A percentile compares a stretch with the other conserved stretches of the same genome.
Conservation (phyloP, 2,888 invertebrate genomes). For the Drosophila barbarae region DNA sequence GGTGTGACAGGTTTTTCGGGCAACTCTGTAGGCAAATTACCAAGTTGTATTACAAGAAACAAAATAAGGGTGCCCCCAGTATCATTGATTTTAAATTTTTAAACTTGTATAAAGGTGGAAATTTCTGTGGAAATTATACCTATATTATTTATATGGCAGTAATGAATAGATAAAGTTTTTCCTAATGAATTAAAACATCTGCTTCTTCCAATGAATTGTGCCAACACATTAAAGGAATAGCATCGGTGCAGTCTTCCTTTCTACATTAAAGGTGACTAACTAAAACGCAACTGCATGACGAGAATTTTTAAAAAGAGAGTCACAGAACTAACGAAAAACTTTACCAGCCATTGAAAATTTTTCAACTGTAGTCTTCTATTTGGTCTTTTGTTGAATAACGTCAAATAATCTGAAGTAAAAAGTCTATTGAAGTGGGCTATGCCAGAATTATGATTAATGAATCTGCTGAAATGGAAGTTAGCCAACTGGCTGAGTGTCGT, state of each 20-base stretch:
- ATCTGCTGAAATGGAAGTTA: constrained; percentile 47
- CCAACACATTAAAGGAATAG: not conserved
- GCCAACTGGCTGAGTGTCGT: constrained; percentile 58
- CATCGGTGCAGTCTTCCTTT: constrained; percentile 38
- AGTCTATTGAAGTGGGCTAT: constrained; percentile 48
- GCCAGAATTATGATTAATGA: constrained; percentile 68
- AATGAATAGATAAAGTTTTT: not conserved
- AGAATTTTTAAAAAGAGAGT: constrained; percentile 56
- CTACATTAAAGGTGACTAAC: constrained; percentile 57
- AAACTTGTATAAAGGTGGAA: not conserved
- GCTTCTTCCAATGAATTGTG: constrained; percentile 9
- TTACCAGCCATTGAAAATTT: constrained; percentile 62
- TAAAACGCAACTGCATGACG: constrained; percentile 57
- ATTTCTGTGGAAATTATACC: not conserved
- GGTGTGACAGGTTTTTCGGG: constrained; percentile 10
- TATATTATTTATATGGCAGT: not conserved
- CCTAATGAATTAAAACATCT: constrained; percentile 9
- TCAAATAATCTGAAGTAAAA: constrained; percentile 53
- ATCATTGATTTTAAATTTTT: constrained; percentile 31
- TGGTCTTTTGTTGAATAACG: constrained; percentile 51
- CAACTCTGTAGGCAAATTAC: constrained; percentile 31
- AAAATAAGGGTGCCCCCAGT: constrained; percentile 27
- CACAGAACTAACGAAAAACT: constrained; percentile 38
- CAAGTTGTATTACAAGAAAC: constrained; percentile 14
- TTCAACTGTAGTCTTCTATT: constrained; percentile 55